phyloP scores from a whole-genome alignment of 2,797 vertebrate species.

The Enteromius mattozi region DNA sequence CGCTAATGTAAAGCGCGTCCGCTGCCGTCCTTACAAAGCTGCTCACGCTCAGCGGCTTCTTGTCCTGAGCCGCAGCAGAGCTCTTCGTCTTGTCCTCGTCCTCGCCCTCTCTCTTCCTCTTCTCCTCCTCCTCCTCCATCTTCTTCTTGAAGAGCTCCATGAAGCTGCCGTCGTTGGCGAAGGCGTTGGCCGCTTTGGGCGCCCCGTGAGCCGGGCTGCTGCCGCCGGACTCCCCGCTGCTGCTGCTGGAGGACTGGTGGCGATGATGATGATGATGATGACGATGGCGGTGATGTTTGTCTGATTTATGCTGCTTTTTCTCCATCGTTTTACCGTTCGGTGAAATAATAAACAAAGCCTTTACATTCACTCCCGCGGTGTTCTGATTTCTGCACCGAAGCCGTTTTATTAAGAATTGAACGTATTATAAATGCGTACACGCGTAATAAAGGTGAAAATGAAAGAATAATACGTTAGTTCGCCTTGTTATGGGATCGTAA shows the following conservation, averaged over 20 bases:
- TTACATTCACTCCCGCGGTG: neutral
- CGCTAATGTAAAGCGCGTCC: slow-evolving; percentile 59
- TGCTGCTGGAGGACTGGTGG: slow-evolving; percentile 16
- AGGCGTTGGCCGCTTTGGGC: slow-evolving; percentile 75
- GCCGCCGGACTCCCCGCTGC: slow-evolving; percentile 47
- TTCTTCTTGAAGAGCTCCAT: slow-evolving; percentile 97
- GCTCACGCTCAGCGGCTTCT: slow-evolving; percentile 78
- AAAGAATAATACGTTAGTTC: neutral
- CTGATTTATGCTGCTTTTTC: slow-evolving; percentile 15
- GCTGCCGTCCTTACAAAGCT: slow-evolving; percentile 84
- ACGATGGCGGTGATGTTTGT: neutral
- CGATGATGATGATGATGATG: neutral
- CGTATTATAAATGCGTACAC: neutral
- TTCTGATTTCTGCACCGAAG: neutral
- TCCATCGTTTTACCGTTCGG: neutral
- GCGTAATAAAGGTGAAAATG: neutral
- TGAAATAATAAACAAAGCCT: neutral
- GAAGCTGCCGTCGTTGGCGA: slow-evolving; percentile 97
- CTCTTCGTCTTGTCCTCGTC: slow-evolving; percentile 71
- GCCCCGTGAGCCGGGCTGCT: slow-evolving; percentile 48
- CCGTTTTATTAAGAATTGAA: neutral
- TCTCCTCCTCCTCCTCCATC: slow-evolving; percentile 87
- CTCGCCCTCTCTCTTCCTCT: slow-evolving; percentile 82
- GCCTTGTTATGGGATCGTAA: neutral
- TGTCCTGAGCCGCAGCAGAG: slow-evolving; percentile 72